Evolutionary conservation across 2,888 invertebrate genomes (phyloP).

Genomic region (Sipha maydis): DNA sequence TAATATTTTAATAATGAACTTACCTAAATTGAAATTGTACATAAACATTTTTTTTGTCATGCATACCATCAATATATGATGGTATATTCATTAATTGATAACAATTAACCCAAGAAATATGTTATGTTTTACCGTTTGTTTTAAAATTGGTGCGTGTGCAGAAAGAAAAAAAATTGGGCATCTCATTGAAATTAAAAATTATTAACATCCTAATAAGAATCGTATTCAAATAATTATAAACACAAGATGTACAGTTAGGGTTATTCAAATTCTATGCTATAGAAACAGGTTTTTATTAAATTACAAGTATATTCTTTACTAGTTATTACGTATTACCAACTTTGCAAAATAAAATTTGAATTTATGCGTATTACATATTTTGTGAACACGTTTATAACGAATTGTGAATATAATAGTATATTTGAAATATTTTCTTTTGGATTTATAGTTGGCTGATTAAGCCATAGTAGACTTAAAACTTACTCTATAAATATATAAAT

Average conservation of each 20-base stretch:
- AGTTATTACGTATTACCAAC: slow-evolving; percentile 16
- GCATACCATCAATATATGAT: too few species aligned
- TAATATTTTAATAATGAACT: too few species aligned
- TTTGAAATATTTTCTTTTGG: not conserved
- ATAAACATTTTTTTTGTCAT: too few species aligned
- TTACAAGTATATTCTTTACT: slow-evolving; percentile 17
- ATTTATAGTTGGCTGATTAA: not conserved
- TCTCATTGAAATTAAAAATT: not conserved
- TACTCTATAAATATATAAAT: not conserved
- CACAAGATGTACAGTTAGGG: slow-evolving; percentile 8
- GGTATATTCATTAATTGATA: too few species aligned
- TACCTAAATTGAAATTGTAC: too few species aligned
- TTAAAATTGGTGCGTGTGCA: not conserved
- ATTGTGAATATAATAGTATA: not conserved
- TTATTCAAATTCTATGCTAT: not conserved
- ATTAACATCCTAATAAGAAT: slow-evolving; percentile 11
- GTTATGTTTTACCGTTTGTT: not conserved
- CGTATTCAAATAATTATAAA: slow-evolving; percentile 11
- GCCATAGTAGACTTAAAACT: not conserved
- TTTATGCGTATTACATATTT: too few species aligned
- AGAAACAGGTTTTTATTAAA: slow-evolving; percentile 30
- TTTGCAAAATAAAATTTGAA: not conserved
- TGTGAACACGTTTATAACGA: too few species aligned
- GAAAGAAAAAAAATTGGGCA: not conserved
- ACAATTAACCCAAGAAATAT: not conserved